Base-by-base conservation (phyloP, 2,888 invertebrate genomes). In the Anoplius nigerrimus region DNA sequence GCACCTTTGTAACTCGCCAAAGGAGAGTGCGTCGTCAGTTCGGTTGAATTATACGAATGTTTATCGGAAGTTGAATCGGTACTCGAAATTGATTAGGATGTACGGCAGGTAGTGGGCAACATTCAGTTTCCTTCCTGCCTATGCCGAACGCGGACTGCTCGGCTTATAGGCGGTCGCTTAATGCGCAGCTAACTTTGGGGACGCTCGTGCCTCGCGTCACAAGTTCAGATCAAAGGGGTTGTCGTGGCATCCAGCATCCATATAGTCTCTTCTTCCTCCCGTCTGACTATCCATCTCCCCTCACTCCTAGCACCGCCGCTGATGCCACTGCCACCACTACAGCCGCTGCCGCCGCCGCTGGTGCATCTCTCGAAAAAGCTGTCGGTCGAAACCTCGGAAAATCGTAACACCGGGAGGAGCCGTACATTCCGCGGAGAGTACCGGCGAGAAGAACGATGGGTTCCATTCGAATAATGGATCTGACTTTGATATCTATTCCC, bases 401-500 rank as follows among this genome's bases (percentile, higher is more conserved):
- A 64, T 68, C 66, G 68, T 34, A 24, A 51, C 27, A 43, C 45
- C 34, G 20, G 55, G n/a, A 11, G 22, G 18, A 48, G 22, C 5
- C 62, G 45, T 24, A 45, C 57, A 52, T 59, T 18, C 11, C n/a
- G 15, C 53, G 55, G 27, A 4, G 24, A 42, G 45, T 45, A 24
- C 34, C 34, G 55, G 34, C 55, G 55, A n/a, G 11, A 21, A 45
- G 18, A 43, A 22, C 59, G 45, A 67, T 57, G 74, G 46, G 63
- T 69, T 69, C 63, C 71, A 75, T 72, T 73, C 67, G 63, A 73
- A 75, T 75, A 77, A 78, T 75, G 66, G 69, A 65, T 57, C 48
- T 42, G 63, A 78, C 71, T 71, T 78, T 75, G 65, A 72, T 72
- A 66, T 43, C 55, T 21, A 53, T 69, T 70, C 72, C 48, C 68